Base-by-base conservation (phyloP, 1,140 invertebrate genomes). In the Asobara japonica region DNA sequence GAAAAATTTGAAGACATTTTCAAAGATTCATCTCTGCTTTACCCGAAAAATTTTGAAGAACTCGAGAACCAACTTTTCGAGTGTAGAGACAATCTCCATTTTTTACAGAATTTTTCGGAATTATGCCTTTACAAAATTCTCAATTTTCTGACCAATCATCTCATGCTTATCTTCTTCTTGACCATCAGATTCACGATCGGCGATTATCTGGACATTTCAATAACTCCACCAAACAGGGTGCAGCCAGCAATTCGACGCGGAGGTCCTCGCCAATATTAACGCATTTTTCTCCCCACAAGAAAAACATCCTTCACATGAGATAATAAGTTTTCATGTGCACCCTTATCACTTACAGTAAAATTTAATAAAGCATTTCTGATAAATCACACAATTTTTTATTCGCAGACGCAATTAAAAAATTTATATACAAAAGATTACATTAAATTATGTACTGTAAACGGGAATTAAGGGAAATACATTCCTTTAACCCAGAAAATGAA, bases 151-250 rank as follows among this genome's bases (percentile, higher is more conserved):
- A 11, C 29, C 2, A 29, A 22, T 45, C 31, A 65, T 48, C 70
- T 51, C 20, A 65, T 7, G 2, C 18, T 27, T 45, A 5, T 25
- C 3, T 67, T 22, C 7, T 71, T 38, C n/a, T 72, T 70, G 62
- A 61, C 7, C 83, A 88, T 73, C 72, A 94, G 96, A 78, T 97
- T 98, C 81, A 92, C 92, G 71, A 96, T 98, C 82, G 97, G 97
- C 3, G 97, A 99, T 88, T 99, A 96, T 87, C 89, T 99, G 80
- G 98, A 99, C 85, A 98, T 99, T 79, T 97, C 96, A 7, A 98
- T 99, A 64, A 96, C 95, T 29, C 94, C 95, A 41, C 96, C 97
- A 10, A 93, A 92, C 77, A 90, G 94, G 82, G 90, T 87, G 88
- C 92, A 93, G 69, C 90, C 91, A 38, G 85, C 88, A 16, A 88